Evolutionary conservation across 2,888 invertebrate species (phyloP).

Genomic region (Tridacna crocea): DNA sequence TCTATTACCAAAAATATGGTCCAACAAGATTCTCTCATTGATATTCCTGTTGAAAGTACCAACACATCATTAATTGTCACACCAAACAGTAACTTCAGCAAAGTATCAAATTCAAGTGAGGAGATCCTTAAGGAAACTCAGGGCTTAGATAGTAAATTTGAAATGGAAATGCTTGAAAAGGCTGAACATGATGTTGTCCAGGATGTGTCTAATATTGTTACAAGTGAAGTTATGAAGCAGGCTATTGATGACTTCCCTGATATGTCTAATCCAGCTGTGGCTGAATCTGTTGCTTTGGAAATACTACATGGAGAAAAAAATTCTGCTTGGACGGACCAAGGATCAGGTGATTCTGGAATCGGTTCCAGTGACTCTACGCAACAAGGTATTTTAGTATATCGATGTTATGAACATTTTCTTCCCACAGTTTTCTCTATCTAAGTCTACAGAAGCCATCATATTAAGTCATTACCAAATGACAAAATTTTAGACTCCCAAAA

Average conservation of each 20-base stretch:
- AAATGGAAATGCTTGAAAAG: not conserved
- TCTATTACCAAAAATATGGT: too few relatives aligned
- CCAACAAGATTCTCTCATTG: not conserved
- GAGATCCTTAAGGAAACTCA: not conserved
- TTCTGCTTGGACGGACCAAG: constrained; percentile 41
- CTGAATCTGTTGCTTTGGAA: constrained; percentile 42
- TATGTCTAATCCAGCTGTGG: constrained; percentile 46
- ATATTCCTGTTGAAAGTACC: not conserved
- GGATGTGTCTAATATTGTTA: constrained; percentile 38
- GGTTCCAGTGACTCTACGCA: constrained; percentile 44
- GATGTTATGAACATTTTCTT: not conserved
- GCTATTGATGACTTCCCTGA: constrained; percentile 74
- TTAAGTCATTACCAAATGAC: too few relatives aligned
- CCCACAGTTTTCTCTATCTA: not conserved
- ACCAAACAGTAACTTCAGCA: not conserved
- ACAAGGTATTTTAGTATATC: constrained; percentile 35
- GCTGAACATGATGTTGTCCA: constrained; percentile 3
- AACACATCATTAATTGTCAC: not conserved
- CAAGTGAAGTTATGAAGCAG: constrained; percentile 74
- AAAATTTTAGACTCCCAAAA: too few relatives aligned
- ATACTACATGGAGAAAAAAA: constrained; percentile 15
- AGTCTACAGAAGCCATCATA: not conserved
- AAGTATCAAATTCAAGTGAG: not conserved
- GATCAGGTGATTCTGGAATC: constrained; percentile 50
- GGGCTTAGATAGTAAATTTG: not conserved